Percentiles rank a stretch among this genome's conserved stretches.
These are phyloP conservation scores for Clamator glandarius DNA, from an alignment of 2,797 vertebrate genomes.

Conservation along the genomic window DNA sequence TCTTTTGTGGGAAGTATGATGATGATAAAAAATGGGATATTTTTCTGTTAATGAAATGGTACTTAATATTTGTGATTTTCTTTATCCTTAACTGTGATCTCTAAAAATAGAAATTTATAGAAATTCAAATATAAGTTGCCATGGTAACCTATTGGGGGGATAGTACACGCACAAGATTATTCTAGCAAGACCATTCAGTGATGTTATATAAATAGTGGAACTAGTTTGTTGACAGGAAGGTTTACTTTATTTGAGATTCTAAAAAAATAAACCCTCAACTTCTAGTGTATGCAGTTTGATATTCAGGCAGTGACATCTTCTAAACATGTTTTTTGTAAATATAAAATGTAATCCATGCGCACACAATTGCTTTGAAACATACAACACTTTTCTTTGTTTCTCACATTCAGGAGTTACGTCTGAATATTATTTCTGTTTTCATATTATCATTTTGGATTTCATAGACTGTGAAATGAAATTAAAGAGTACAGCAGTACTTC, in stretches of 20 bases:
- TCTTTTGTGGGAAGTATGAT: background rate
- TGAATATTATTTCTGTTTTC: background rate
- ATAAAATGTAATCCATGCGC: background rate
- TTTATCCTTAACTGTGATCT: slow-evolving; percentile 66
- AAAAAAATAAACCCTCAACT: background rate
- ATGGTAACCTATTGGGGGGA: slow-evolving; percentile 78
- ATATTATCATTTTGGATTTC: background rate
- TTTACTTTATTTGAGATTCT: background rate
- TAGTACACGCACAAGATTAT: slow-evolving; percentile 68
- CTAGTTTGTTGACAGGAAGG: slow-evolving; percentile 42
- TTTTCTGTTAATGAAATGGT: slow-evolving; percentile 42
- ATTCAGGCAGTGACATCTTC: background rate
- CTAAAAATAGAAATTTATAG: slow-evolving; percentile 80
- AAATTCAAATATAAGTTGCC: slow-evolving; percentile 79
- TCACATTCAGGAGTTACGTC: background rate
- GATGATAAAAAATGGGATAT: slow-evolving; percentile 3
- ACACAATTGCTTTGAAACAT: background rate
- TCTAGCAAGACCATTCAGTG: slow-evolving; percentile 58
- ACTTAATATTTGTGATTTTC: slow-evolving; percentile 61
- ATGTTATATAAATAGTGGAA: slow-evolving; percentile 70
- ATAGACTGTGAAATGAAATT: background rate
- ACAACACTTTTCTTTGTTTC: background rate
- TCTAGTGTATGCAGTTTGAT: background rate
- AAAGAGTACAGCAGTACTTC: background rate
- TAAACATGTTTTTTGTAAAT: background rate